Conservation (phyloP, 1,140 invertebrate genomes). For the Pogonus chalceus region DNA sequence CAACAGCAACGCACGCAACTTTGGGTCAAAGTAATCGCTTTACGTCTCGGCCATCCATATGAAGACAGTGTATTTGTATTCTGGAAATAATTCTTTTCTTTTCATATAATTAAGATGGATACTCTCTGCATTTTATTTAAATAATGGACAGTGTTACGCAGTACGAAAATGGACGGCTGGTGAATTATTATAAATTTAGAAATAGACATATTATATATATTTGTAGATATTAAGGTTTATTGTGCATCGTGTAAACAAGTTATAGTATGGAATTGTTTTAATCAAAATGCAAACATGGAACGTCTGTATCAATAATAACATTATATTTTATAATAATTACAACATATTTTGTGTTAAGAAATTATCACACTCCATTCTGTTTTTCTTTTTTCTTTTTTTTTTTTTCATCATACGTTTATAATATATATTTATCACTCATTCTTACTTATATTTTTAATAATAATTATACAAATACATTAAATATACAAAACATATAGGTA, state of each 20-base stretch:
- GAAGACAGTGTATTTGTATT: too few species aligned
- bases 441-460: neutral
- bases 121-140: neutral
- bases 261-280: neutral
- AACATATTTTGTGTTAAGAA: constrained; percentile 1
- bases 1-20: constrained; percentile 19
- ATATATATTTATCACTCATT: neutral
- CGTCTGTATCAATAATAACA: constrained; percentile 5
- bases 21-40: constrained; percentile 8
- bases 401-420: neutral
- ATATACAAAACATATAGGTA: constrained; percentile 5
- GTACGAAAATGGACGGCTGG: too few species aligned
- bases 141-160: too few species aligned
- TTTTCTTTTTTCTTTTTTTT: neutral
- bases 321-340: constrained; percentile 4
- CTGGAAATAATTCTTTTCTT: too few species aligned
- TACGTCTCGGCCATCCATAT: neutral
- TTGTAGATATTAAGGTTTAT: neutral
- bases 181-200: neutral
- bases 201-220: neutral
- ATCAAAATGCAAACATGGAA: constrained; percentile 5
- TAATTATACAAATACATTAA: neutral
- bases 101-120: too few species aligned
- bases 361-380: constrained; percentile 1
- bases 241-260: neutral